These are phyloP conservation scores for Pristionchus exspectatus DNA, from an alignment of 2,888 invertebrate species.

Conservation along the genomic window DNA sequence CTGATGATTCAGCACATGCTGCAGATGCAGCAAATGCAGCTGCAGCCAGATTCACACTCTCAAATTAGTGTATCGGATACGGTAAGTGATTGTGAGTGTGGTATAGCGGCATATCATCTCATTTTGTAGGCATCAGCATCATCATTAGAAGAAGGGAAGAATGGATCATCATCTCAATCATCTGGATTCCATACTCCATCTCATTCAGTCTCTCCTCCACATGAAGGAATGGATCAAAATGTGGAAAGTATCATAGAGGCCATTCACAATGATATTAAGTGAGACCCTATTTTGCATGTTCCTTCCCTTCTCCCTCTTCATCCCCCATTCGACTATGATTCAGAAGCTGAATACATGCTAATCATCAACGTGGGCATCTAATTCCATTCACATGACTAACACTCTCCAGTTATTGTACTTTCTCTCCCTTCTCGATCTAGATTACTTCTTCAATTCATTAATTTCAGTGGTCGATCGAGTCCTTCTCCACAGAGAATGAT, in stretches of 20 bases:
- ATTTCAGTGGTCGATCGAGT: conserved; percentile 41
- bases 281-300: conserved; percentile 10
- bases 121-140: conserved; percentile 27
- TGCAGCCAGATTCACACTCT: background rate
- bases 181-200: conserved; percentile 48
- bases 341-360: conserved; percentile 6
- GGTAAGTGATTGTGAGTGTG: background rate
- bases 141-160: conserved; percentile 39
- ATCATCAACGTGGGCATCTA: background rate
- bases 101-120: background rate
- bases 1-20: conserved; percentile 36
- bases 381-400: background rate
- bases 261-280: conserved; percentile 21
- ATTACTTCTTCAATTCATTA: background rate
- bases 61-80: conserved; percentile 43
- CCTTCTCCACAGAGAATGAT: background rate
- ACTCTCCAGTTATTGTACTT: background rate
- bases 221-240: conserved; percentile 20
- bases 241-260: conserved; percentile 50
- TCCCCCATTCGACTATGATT: conserved; percentile 31
- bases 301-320: background rate
- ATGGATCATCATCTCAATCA: background rate
- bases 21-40: conserved; percentile 9
- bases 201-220: conserved; percentile 30
- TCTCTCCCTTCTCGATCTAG: background rate